Evolutionary conservation across 2,797 vertebrate genomes (phyloP), one percentile per base, ranked within the genome.

Genomic region (Prionace glauca): DNA sequence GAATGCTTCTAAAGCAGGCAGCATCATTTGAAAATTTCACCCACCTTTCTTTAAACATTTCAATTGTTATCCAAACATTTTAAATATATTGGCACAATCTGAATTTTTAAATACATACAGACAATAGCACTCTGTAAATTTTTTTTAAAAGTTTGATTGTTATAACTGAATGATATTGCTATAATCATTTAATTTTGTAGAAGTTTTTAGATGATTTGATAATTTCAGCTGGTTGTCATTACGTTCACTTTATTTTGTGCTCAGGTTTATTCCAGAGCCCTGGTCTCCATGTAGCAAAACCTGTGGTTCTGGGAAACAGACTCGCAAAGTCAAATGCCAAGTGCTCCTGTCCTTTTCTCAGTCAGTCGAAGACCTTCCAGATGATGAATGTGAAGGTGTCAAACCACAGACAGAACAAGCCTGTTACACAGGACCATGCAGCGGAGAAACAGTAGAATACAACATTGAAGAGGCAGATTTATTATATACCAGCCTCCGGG

Each of bases 321-420:
- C 97, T 50, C 97, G 99, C 32, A 96, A 96, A 1, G 98, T 99
- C 97, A 98, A 98, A 96, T 99, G 99, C 97, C 99, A 99, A 96
- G 98, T 99, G 96, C 96, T 99, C 96, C 98, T 99, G 95, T 98
- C 98, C 96, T 99, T 99, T 97, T 98, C 99, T 71, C 99, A 99
- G 96, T 98, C 98, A 0, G 98, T 99, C 95, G 99, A 98, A 20
- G 99, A 99, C 96, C 97, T 99, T 96, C 99, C 99, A 0, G 97
- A 98, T 0, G 98, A 99, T 1, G 99, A 99, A 96, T 99, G 99
- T 77, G 98, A 98, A 84, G 99, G 98, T 32, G 97, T 97, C 96
- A 99, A 98, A 96, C 99, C 98, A 0, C 97, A 97, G 0, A 96
- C 97, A 1, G 97, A 98, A 96, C 98, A 98, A 96, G 96, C 98